Conservation (phyloP, 2,797 vertebrate species). For the Rachycentron canadum region DNA sequence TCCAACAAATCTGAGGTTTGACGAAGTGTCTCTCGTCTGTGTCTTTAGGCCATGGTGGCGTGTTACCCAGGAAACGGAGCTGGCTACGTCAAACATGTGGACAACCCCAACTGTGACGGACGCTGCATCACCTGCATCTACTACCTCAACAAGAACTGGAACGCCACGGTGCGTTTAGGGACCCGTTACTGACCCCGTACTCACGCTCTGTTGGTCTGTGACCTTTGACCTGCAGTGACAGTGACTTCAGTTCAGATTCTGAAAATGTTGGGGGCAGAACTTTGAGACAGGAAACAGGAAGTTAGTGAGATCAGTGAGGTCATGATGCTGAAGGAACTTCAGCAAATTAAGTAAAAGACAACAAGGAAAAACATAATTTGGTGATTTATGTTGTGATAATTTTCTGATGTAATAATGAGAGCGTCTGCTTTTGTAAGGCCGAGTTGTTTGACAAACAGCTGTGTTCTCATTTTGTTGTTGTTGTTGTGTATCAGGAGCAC, state of each 20-base stretch:
- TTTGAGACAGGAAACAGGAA: no score
- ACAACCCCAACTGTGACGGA: constrained; percentile 94
- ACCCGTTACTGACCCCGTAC: not conserved
- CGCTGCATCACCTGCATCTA: constrained; percentile 98
- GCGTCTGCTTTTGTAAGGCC: not conserved
- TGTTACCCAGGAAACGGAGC: constrained; percentile 97
- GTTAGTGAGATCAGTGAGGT: no score
- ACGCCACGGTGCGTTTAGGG: constrained; percentile 85
- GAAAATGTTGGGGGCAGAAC: not conserved
- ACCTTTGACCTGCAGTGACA: not conserved
- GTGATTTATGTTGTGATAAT: not conserved
- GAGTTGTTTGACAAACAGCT: not conserved
- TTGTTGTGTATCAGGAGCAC: constrained; percentile 84
- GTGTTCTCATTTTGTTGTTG: not conserved
- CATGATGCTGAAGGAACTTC: no score
- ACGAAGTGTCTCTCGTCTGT: not conserved
- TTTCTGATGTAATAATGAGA: not conserved
- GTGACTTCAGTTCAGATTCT: not conserved
- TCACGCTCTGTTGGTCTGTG: not conserved
- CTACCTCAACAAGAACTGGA: constrained; percentile 97
- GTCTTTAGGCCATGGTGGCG: constrained; percentile 93
- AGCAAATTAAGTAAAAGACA: not conserved
- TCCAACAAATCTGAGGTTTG: not conserved
- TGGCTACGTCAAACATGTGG: constrained; percentile 95
- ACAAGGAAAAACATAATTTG: no score